Evolutionary conservation across 2,888 invertebrate genomes (phyloP).

Genomic region (Cephus nigrinus): DNA sequence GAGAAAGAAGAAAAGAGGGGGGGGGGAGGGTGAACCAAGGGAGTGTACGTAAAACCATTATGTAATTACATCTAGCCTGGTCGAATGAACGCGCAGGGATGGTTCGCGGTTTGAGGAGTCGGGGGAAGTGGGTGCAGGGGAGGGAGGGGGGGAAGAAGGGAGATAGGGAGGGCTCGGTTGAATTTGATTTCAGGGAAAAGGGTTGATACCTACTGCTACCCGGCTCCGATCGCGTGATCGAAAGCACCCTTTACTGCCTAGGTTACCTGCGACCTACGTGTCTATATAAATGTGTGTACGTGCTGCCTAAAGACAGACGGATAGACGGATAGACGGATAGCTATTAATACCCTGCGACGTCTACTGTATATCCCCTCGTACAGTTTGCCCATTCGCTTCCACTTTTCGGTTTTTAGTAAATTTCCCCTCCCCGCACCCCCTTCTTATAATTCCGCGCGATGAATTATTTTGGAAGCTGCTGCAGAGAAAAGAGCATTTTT

Average conservation of each 20-base stretch:
- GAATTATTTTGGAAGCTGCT: background rate
- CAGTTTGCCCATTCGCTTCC: background rate
- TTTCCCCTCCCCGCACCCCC: background rate
- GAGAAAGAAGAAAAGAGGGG: conserved; percentile 1
- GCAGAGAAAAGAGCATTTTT: too few species aligned
- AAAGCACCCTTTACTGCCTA: conserved; percentile 46
- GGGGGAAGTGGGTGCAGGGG: conserved; percentile 22
- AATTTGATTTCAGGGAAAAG: conserved; percentile 63
- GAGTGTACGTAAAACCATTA: conserved; percentile 57
- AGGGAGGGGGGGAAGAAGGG: conserved; percentile 7
- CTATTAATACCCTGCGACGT: conserved; percentile 28
- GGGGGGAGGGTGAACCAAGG: conserved; percentile 29
- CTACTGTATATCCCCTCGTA: conserved; percentile 1
- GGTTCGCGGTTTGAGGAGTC: conserved; percentile 15
- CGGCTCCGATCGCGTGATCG: conserved; percentile 60
- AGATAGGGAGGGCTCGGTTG: conserved; percentile 30
- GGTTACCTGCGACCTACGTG: conserved; percentile 18
- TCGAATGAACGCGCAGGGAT: conserved; percentile 33
- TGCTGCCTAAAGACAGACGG: conserved; percentile 15
- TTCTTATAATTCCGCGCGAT: fast-evolving
- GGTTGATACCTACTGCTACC: conserved; percentile 49
- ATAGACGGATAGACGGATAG: conserved; percentile 26
- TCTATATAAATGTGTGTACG: background rate
- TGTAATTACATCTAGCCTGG: conserved; percentile 58
- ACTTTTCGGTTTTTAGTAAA: background rate